These are phyloP conservation scores for Lota lota DNA, from an alignment of 2,113 vertebrate species.

Conservation along the genomic window DNA sequence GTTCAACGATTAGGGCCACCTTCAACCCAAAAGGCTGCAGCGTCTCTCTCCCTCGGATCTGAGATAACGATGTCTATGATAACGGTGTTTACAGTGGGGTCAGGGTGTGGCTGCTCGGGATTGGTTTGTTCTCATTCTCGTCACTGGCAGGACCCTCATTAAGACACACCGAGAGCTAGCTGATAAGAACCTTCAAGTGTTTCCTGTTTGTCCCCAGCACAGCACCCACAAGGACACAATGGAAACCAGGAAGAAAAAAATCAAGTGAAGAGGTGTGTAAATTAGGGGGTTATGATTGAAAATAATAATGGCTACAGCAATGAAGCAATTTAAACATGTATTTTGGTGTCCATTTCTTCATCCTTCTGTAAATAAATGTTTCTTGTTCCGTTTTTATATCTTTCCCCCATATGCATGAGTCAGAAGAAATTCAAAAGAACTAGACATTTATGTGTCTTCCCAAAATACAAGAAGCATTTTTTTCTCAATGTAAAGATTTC, in stretches of 20 bases:
- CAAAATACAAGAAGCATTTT: not conserved
- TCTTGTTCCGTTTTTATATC: not conserved
- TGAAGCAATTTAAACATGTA: not conserved
- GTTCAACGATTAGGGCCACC: no score
- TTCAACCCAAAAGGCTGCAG: no score
- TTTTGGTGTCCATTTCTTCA: not conserved
- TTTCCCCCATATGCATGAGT: not conserved
- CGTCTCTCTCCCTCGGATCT: no score
- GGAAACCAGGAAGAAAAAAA: constrained; percentile 10
- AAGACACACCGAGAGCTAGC: constrained; percentile 44
- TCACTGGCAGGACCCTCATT: constrained; percentile 48
- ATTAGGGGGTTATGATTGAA: no score
- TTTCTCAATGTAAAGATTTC: not conserved
- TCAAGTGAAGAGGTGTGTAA: constrained; percentile 15
- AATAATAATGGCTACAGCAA: no score
- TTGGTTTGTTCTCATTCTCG: constrained; percentile 29
- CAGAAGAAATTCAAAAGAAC: not conserved
- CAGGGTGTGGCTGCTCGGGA: constrained; percentile 41
- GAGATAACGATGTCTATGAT: constrained; percentile 5
- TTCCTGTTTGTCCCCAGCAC: constrained; percentile 60
- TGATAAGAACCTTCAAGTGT: constrained; percentile 56
- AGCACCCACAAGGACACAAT: not conserved
- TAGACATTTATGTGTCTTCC: no score
- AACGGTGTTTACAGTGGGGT: constrained; percentile 56
- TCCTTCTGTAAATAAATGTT: not conserved